Conservation (phyloP, 1,140 invertebrate genomes). For the Pygmarrhopalites habei region DNA sequence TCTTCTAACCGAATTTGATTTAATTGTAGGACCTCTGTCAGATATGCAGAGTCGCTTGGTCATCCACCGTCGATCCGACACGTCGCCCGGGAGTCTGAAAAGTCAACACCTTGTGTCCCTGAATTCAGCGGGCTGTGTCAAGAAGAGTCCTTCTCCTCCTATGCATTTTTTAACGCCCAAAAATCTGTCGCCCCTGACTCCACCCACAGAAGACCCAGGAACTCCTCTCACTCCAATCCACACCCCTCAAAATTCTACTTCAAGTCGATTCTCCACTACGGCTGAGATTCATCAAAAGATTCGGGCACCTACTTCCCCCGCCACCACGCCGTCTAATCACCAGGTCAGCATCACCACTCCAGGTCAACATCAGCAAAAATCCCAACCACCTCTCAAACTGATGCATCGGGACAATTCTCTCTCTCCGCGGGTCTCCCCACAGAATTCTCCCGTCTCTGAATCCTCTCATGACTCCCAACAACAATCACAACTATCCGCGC, state of each 20-base stretch:
- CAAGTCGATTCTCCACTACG: slow-evolving; percentile 21
- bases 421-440: slow-evolving; percentile 28
- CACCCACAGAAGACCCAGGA: slow-evolving; percentile 31
- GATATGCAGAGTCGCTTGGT: slow-evolving; percentile 30
- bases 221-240: background rate
- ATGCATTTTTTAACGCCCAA: slow-evolving; percentile 27
- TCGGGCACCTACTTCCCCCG: background rate
- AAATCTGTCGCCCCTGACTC: slow-evolving; percentile 26
- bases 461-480: too few relatives aligned
- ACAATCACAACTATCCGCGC: too few relatives aligned
- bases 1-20: too few relatives aligned
- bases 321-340: slow-evolving; percentile 11
- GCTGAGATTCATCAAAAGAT: slow-evolving; percentile 26
- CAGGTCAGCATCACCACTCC: background rate
- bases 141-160: slow-evolving; percentile 35
- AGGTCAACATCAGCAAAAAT: slow-evolving; percentile 3
- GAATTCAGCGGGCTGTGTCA: slow-evolving; percentile 12
- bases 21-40: too few relatives aligned
- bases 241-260: background rate
- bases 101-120: slow-evolving; percentile 20
- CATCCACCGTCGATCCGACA: slow-evolving; percentile 20
- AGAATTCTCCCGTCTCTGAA: slow-evolving; percentile 26
- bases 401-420: background rate
- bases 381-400: slow-evolving; percentile 13
- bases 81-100: slow-evolving; percentile 2